Base-by-base conservation (phyloP, 2,888 invertebrate species). In the Phanerotoma sp. region DNA sequence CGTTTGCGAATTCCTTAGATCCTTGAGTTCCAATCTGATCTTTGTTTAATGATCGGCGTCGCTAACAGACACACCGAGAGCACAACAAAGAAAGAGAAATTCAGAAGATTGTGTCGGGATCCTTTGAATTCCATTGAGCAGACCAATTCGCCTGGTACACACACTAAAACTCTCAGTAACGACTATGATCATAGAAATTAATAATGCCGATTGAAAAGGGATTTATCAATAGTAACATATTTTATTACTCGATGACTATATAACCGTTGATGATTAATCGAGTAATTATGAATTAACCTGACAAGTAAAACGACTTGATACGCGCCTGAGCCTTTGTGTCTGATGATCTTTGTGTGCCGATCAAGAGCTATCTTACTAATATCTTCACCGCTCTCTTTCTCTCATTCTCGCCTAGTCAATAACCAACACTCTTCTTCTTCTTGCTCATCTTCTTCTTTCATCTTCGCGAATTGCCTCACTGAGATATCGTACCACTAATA, bases 1-100 rank as follows among this genome's bases (percentile, higher is more conserved):
- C 62, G 62, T 62, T 62, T 62, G 62, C 60, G 52, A 62, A 62
- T 62, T 62, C 60, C 57, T 52, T 13, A 44, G 58, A 56, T 54
- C 52, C 54, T 56, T 53, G 25, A 4, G 46, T 53, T 45, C 49
- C 56, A 49, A 59, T 62, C 61, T 51, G 53, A 62, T 62, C 62
- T 61, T 59, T 62, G 58, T 59, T 62, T 56, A 57, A 62, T 61
- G 62, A 62, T 54, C 44, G 25, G 22, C 25, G 40, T 46, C 38
- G 46, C 30, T 52, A 49, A 49, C 47, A 54, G 51, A 55, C 46
- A 58, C 48, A 58, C 47, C 20, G 46, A 37, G 51, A 38, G 35
- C 53, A 42, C 45, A 56, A 55, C 42, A 51, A 45, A 51, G 50
- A 51, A 32, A 49, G 40, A 55, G 51, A 41, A 21, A 18, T 30